A percentile compares a stretch with the other conserved stretches of the same genome.
phyloP scores from a whole-genome alignment of 2,113 vertebrate genomes.

The Aphelocoma coerulescens region DNA sequence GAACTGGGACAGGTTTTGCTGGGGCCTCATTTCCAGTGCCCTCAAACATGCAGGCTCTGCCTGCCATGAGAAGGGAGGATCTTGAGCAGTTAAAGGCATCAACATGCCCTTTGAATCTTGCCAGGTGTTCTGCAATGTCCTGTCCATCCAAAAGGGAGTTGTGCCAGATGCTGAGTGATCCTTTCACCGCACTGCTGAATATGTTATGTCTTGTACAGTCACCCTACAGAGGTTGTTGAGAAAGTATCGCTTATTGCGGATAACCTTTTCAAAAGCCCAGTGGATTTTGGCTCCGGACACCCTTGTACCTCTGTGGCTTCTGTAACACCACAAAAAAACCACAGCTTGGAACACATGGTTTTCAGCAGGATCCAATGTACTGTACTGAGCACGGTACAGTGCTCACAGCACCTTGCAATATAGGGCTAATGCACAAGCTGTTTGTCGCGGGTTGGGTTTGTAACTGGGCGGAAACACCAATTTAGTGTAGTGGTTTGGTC shows the following conservation, averaged over 20 bases:
- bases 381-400: background rate
- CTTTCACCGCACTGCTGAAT: background rate
- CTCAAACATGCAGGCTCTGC: background rate
- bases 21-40: background rate
- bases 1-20: background rate
- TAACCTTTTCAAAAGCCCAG: background rate
- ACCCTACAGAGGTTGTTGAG: background rate
- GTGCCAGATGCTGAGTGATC: background rate
- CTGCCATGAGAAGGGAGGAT: background rate
- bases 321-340: background rate
- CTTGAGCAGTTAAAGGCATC: background rate
- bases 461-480: no score
- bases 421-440: background rate
- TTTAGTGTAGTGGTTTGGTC: no score
- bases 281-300: background rate
- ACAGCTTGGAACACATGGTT: background rate
- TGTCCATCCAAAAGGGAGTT: background rate
- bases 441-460: no score
- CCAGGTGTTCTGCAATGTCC: background rate
- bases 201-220: background rate
- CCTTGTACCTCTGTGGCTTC: background rate
- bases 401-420: background rate
- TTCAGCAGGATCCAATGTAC: background rate
- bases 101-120: accelerated
- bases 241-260: background rate